phyloP scores from a whole-genome alignment of 2,888 invertebrate genomes.

The Lithophane leautieri region DNA sequence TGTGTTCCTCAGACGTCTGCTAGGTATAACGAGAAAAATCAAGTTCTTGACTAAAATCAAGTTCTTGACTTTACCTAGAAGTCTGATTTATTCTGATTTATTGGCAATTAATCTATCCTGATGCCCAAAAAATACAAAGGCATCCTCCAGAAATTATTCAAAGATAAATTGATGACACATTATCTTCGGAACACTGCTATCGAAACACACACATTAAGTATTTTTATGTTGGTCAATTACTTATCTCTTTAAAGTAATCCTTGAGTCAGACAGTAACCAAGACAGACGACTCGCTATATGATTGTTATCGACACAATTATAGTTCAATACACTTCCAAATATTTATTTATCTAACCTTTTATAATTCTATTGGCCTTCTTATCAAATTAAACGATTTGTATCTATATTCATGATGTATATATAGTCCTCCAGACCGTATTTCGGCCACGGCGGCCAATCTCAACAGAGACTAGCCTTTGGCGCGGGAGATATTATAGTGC shows the following conservation, averaged over 20 bases:
- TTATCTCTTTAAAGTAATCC: conserved; percentile 36
- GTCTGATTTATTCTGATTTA: neutral
- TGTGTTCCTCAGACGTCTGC: neutral
- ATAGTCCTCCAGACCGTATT: too few relatives aligned
- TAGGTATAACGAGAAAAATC: neutral
- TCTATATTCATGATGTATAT: neutral
- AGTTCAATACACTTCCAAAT: conserved; percentile 31
- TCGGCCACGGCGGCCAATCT: too few relatives aligned
- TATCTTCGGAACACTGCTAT: conserved; percentile 8
- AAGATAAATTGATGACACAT: neutral
- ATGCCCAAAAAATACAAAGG: neutral
- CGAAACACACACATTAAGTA: neutral
- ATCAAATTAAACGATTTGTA: conserved; percentile 2
- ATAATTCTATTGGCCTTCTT: conserved; percentile 15
- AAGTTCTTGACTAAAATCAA: too few relatives aligned
- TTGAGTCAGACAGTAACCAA: conserved; percentile 40
- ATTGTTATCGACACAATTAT: conserved; percentile 42
- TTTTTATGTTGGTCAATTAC: conserved; percentile 8
- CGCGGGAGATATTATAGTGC: too few relatives aligned
- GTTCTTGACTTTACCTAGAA: too few relatives aligned
- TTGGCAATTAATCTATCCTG: neutral
- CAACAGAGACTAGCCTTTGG: too few relatives aligned
- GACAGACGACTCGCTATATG: conserved; percentile 11
- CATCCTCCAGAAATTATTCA: neutral
- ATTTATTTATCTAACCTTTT: conserved; percentile 42